These are phyloP conservation scores for Lepidonotus clava DNA, from an alignment of 2,888 invertebrate species.

Conservation along the genomic window DNA sequence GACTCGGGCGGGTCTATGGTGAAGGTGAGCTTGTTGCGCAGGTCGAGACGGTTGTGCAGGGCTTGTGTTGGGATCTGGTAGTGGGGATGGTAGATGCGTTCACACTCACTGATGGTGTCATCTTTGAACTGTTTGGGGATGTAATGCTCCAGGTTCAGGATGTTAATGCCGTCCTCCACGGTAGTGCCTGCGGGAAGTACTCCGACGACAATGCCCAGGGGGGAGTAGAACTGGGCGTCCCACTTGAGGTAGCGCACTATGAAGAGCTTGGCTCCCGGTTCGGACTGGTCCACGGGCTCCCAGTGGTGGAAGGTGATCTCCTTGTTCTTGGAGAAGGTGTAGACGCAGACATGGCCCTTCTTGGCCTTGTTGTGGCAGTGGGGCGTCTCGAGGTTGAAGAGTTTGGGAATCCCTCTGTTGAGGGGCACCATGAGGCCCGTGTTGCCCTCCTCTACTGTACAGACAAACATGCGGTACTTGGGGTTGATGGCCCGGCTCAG, in stretches of 20 bases:
- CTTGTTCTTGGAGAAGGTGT: constrained; percentile 67
- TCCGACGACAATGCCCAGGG: constrained; percentile 75
- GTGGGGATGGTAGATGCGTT: constrained; percentile 63
- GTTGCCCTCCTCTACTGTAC: constrained; percentile 69
- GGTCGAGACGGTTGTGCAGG: constrained; percentile 77
- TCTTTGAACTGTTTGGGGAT: constrained; percentile 66
- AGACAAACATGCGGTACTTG: constrained; percentile 71
- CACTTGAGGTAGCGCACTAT: constrained; percentile 75
- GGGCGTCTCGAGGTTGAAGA: constrained; percentile 69
- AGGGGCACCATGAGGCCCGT: constrained; percentile 74
- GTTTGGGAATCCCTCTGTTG: constrained; percentile 69
- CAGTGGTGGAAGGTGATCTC: constrained; percentile 70
- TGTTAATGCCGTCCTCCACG: constrained; percentile 66
- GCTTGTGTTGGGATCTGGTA: constrained; percentile 73
- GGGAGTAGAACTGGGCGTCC: constrained; percentile 69
- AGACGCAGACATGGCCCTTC: constrained; percentile 70
- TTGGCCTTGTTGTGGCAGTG: constrained; percentile 62
- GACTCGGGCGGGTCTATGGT: constrained; percentile 96
- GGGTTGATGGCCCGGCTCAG: constrained; percentile 69
- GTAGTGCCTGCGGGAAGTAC: constrained; percentile 68
- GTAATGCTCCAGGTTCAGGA: constrained; percentile 72
- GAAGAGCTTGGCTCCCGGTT: constrained; percentile 71
- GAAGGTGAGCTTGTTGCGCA: constrained; percentile 86
- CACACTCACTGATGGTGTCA: constrained; percentile 66
- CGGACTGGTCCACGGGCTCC: constrained; percentile 67